Percentiles rank a stretch among this genome's conserved stretches.
phyloP scores from a whole-genome alignment of 2,888 invertebrate genomes.

The Tiliacea aurago region DNA sequence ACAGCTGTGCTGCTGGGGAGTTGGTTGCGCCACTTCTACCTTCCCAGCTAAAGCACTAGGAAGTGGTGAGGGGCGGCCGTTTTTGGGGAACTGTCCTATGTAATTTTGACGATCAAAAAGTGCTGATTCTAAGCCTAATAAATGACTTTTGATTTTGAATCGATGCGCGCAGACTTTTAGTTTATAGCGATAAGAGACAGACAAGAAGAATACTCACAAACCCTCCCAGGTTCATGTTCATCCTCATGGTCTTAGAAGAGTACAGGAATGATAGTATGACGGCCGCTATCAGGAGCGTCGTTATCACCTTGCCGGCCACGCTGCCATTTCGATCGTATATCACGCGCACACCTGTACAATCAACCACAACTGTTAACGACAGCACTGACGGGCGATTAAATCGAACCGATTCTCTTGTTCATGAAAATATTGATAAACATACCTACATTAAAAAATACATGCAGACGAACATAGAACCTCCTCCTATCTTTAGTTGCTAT shows the following conservation, averaged over 20 bases:
- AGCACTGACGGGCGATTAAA: background rate
- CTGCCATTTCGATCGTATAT: constrained; percentile 95
- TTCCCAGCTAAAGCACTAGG: too few species aligned
- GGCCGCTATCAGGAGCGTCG: constrained; percentile 92
- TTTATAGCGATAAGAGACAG: background rate
- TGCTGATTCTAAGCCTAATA: too few species aligned
- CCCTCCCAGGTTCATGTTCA: constrained; percentile 93
- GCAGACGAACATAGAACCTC: too few species aligned
- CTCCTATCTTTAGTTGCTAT: background rate
- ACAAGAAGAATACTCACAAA: constrained; percentile 91
- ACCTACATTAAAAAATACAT: too few species aligned
- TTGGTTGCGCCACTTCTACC: too few species aligned
- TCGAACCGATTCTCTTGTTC: background rate
- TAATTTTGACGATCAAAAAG: too few species aligned
- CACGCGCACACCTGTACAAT: constrained; percentile 92
- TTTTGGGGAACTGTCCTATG: too few species aligned
- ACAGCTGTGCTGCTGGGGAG: too few species aligned
- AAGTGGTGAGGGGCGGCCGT: too few species aligned
- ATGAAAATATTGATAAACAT: background rate
- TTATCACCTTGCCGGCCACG: constrained; percentile 93
- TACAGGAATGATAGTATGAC: constrained; percentile 93
- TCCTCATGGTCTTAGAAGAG: constrained; percentile 92
- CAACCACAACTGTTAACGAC: background rate
- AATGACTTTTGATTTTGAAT: too few species aligned
- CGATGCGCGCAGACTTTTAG: too few species aligned